These are phyloP conservation scores for Mirza zaza DNA, from an alignment of 2,113 vertebrate species.

Conservation along the genomic window DNA sequence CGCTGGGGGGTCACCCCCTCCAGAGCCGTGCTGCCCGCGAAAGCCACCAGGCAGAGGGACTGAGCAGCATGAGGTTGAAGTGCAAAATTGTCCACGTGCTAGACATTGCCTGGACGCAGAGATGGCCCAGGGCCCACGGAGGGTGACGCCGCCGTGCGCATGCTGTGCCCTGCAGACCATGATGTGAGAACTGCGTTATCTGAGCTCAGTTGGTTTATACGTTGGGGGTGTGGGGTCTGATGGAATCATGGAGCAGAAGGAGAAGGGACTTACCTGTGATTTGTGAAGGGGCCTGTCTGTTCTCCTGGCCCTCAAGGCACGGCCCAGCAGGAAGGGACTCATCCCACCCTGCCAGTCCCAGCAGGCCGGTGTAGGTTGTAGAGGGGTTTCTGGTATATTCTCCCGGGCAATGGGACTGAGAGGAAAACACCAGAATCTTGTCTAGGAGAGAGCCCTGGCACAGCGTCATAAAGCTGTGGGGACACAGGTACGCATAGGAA, in stretches of 20 bases:
- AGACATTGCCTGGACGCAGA: not conserved
- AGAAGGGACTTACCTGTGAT: not conserved
- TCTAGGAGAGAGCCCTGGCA: not conserved
- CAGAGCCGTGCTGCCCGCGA: not conserved
- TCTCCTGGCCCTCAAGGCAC: too few relatives aligned
- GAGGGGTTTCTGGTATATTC: not conserved
- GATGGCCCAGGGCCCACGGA: too few relatives aligned
- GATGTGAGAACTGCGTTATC: not conserved
- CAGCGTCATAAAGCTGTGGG: not conserved
- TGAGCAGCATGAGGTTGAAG: not conserved
- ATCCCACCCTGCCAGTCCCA: not conserved
- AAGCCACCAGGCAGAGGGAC: not conserved
- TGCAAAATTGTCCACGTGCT: not conserved
- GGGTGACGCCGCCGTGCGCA: too few relatives aligned
- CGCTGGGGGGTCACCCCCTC: not conserved
- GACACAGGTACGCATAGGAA: not conserved
- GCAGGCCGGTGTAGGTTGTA: not conserved
- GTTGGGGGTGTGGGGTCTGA: too few relatives aligned
- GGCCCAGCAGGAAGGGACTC: not conserved
- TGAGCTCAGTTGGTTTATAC: not conserved
- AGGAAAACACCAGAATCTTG: not conserved
- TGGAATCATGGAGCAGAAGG: not conserved
- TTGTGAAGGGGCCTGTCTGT: not conserved
- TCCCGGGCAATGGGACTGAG: too few relatives aligned
- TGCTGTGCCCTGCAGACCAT: too few relatives aligned